Evolutionary conservation across 2,797 vertebrate species (phyloP).

Genomic region (Peromyscus attwateri): DNA sequence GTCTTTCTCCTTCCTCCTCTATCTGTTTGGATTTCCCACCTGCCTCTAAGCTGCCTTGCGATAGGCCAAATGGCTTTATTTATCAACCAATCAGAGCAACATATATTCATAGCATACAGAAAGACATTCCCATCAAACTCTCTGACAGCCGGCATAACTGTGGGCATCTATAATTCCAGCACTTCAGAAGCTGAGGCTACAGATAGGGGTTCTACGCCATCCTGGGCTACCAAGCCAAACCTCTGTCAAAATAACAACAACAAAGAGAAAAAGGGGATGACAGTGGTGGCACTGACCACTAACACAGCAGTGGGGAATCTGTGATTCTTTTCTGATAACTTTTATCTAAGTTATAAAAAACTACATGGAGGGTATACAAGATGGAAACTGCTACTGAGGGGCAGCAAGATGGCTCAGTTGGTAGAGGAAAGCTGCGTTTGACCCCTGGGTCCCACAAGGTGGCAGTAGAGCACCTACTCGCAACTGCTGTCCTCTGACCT

Average conservation of each 20-base stretch:
- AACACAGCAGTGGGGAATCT: no score
- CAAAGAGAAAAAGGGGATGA: background rate
- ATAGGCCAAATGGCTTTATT: no score
- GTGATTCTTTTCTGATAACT: background rate
- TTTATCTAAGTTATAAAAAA: background rate
- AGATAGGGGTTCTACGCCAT: background rate
- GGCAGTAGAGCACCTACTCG: background rate
- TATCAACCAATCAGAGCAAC: no score
- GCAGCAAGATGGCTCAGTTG: background rate
- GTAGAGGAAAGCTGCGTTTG: background rate
- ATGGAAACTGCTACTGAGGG: background rate
- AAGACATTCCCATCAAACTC: no score
- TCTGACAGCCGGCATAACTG: background rate
- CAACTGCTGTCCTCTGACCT: background rate
- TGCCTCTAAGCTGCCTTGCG: no score
- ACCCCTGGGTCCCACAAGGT: background rate
- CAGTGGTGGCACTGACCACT: background rate
- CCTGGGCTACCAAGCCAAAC: background rate
- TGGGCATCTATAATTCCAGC: background rate
- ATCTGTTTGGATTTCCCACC: no score
- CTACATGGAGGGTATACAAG: background rate
- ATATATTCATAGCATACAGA: no score
- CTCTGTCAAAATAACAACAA: background rate
- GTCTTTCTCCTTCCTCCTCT: no score
- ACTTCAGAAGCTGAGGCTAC: no score